Evolutionary conservation across 2,888 invertebrate genomes (phyloP).

Genomic region (Mechanitis mazaeus): DNA sequence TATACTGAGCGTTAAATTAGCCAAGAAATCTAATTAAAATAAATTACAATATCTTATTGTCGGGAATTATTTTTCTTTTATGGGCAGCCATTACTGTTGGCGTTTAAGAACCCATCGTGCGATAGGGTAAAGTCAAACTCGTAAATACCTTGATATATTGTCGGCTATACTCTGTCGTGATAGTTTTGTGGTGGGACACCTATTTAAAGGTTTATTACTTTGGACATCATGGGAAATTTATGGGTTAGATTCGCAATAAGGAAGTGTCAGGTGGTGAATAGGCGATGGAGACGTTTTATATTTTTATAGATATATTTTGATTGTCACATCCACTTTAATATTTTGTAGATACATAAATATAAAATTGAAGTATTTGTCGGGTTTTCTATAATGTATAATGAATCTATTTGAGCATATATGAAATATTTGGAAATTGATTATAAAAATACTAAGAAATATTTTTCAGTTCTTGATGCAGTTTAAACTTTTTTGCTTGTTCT

Average conservation of each 20-base stretch:
- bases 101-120: slow-evolving; percentile 29
- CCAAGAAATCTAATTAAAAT: background rate
- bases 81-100: background rate
- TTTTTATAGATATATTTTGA: too few species aligned
- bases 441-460: too few species aligned
- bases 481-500: too few species aligned
- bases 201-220: slow-evolving; percentile 46
- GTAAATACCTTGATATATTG: slow-evolving; percentile 57
- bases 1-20: too few species aligned
- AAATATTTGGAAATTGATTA: too few species aligned
- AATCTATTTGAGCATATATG: too few species aligned
- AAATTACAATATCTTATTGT: slow-evolving; percentile 8
- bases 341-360: too few species aligned
- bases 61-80: slow-evolving; percentile 4
- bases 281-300: background rate
- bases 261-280: slow-evolving; percentile 12
- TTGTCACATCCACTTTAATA: too few species aligned
- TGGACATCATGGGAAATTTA: slow-evolving; percentile 26
- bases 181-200: slow-evolving; percentile 43
- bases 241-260: slow-evolving; percentile 23
- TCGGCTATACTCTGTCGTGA: slow-evolving; percentile 18
- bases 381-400: too few species aligned
- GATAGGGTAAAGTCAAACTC: slow-evolving; percentile 33
- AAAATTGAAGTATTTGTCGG: too few species aligned
- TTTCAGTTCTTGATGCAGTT: too few species aligned